Percentiles rank a stretch among this genome's conserved stretches.
Evolutionary conservation across 1,140 invertebrate species (phyloP).

Genomic region (Hydropsyche tenuis): DNA sequence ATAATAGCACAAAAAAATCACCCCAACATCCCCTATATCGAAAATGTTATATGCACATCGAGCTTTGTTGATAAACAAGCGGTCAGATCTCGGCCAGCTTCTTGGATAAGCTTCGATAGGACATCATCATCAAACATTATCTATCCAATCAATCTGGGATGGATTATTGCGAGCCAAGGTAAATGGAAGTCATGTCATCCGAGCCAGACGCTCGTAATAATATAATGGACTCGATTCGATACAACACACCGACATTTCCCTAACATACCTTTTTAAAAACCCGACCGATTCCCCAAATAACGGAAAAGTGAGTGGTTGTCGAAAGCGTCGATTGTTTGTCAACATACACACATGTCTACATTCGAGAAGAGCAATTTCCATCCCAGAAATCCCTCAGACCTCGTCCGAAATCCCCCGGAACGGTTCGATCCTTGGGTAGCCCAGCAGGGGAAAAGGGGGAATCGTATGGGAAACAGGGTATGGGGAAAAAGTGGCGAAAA

Average conservation of each 20-base stretch:
- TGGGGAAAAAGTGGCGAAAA: background rate
- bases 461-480: background rate
- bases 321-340: conserved; percentile 17
- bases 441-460: background rate
- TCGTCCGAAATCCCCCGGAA: too few species aligned
- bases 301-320: background rate
- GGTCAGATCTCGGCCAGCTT: conserved; percentile 5
- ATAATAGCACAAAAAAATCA: too few species aligned
- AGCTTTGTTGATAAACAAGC: conserved; percentile 26
- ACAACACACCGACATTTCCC: too few species aligned
- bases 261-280: too few species aligned
- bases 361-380: conserved; percentile 4
- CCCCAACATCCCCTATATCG: too few species aligned
- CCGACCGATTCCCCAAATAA: too few species aligned
- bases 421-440: too few species aligned
- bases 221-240: conserved; percentile 6
- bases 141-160: conserved; percentile 41
- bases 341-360: background rate
- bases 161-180: conserved; percentile 35
- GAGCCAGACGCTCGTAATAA: conserved; percentile 17
- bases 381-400: background rate
- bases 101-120: conserved; percentile 35
- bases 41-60: background rate
- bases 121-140: conserved; percentile 36
- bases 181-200: conserved; percentile 38